These are phyloP conservation scores for Ricordea florida DNA, from an alignment of 92 coral and sea anemone species.

Conservation along the genomic window DNA sequence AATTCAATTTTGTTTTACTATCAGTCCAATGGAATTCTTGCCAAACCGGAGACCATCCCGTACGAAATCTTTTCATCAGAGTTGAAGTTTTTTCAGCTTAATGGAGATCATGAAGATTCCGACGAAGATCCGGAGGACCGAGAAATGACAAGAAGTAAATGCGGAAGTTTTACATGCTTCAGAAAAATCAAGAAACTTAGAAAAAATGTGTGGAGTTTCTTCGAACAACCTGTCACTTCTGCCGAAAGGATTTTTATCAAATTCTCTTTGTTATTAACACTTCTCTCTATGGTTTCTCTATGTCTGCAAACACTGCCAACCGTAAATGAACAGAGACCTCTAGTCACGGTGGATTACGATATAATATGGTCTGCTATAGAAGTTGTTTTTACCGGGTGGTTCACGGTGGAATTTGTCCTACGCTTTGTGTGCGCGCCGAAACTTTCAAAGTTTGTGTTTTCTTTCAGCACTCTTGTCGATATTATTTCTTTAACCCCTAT, in stretches of 20 bases:
- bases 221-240: slow-evolving; percentile 72
- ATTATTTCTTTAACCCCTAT: slow-evolving; percentile 67
- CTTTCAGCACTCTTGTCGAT: slow-evolving; percentile 73
- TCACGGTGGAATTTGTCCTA: slow-evolving; percentile 71
- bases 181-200: slow-evolving; percentile 5
- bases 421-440: slow-evolving; percentile 71
- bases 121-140: not conserved
- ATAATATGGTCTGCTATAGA: slow-evolving; percentile 73
- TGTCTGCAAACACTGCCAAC: slow-evolving; percentile 79
- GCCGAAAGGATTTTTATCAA: slow-evolving; percentile 54
- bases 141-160: not conserved
- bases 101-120: slow-evolving; percentile 43
- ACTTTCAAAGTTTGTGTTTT: slow-evolving; percentile 33
- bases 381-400: slow-evolving; percentile 81
- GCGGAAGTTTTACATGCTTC: slow-evolving; percentile 1
- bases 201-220: slow-evolving; percentile 67
- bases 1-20: slow-evolving; percentile 85
- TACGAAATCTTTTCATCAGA: slow-evolving; percentile 81
- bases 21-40: slow-evolving; percentile 84
- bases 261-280: slow-evolving; percentile 55
- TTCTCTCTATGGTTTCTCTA: slow-evolving; percentile 66
- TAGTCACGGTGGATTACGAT: slow-evolving; percentile 14
- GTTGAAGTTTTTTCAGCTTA: slow-evolving; percentile 76
- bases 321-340: slow-evolving; percentile 11
- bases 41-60: slow-evolving; percentile 82